phyloP scores from a whole-genome alignment of 2,888 invertebrate genomes.

The Trichopria drosophilae region DNA sequence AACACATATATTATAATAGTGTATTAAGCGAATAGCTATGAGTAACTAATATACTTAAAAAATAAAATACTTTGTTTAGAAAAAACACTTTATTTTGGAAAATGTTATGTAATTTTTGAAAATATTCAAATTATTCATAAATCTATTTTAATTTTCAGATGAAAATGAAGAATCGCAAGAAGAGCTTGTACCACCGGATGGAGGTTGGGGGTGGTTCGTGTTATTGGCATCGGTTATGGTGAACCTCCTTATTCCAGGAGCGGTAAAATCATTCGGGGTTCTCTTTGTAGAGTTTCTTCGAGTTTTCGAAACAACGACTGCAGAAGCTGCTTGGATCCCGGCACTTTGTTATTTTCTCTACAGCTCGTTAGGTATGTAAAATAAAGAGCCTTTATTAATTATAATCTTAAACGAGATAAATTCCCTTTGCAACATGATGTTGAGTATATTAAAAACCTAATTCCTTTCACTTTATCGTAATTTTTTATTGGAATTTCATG shows the following conservation, averaged over 20 bases:
- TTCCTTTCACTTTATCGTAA: too few relatives aligned
- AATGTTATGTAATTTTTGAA: neutral
- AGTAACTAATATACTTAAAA: too few relatives aligned
- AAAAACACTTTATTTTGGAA: too few relatives aligned
- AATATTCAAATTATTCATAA: neutral
- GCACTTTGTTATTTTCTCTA: slow-evolving; percentile 85
- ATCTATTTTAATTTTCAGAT: slow-evolving; percentile 4
- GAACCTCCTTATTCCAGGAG: slow-evolving; percentile 83
- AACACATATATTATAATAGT: too few relatives aligned
- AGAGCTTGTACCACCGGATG: slow-evolving; percentile 80
- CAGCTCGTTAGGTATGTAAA: slow-evolving; percentile 76
- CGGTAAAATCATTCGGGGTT: slow-evolving; percentile 86
- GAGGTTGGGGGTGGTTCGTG: slow-evolving; percentile 84
- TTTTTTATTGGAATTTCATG: neutral
- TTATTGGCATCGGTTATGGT: slow-evolving; percentile 73
- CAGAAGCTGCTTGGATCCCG: slow-evolving; percentile 81
- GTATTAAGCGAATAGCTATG: too few relatives aligned
- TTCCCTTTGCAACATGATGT: too few relatives aligned
- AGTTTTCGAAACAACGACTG: slow-evolving; percentile 73
- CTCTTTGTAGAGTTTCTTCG: slow-evolving; percentile 80
- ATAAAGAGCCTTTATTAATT: neutral
- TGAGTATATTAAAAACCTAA: too few relatives aligned
- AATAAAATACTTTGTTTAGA: too few relatives aligned
- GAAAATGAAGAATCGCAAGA: slow-evolving; percentile 53
- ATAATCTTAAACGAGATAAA: neutral